phyloP scores from a whole-genome alignment of 2,888 invertebrate genomes.

The Crioceris asparagi region DNA sequence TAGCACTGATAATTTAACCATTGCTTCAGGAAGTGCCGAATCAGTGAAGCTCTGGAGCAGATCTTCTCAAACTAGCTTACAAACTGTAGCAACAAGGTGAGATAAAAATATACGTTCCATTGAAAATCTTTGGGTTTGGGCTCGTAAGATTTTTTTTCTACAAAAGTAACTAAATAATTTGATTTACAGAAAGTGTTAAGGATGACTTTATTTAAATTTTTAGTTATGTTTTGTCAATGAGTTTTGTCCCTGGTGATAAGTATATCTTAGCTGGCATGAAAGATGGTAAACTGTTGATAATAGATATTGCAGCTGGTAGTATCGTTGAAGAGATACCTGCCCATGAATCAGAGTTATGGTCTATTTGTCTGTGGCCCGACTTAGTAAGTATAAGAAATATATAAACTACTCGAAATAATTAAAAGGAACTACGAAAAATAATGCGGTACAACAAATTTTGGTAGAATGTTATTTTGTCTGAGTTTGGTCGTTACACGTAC shows the following conservation, averaged over 20 bases:
- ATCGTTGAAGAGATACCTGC: constrained; percentile 75
- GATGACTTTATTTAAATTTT: constrained; percentile 16
- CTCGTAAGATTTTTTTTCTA: too few relatives aligned
- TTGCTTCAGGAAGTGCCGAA: constrained; percentile 79
- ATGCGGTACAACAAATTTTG: too few relatives aligned
- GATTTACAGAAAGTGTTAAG: too few relatives aligned
- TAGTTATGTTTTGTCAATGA: constrained; percentile 57
- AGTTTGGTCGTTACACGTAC: too few relatives aligned
- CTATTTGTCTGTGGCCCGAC: constrained; percentile 69
- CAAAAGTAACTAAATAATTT: too few relatives aligned
- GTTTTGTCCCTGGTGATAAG: constrained; percentile 84
- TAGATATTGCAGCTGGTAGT: constrained; percentile 74
- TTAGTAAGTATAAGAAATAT: constrained; percentile 44
- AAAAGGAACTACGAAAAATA: too few relatives aligned
- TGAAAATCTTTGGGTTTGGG: too few relatives aligned
- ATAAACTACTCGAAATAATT: too few relatives aligned
- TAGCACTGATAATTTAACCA: constrained; percentile 81
- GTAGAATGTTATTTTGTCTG: too few relatives aligned
- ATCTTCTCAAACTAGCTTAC: constrained; percentile 51
- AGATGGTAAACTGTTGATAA: constrained; percentile 69
- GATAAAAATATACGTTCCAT: background rate
- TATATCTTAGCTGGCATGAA: constrained; percentile 82
- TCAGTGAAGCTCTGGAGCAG: constrained; percentile 91
- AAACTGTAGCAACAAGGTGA: constrained; percentile 44
- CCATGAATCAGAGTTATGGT: constrained; percentile 65